phyloP scores from a whole-genome alignment of 1,140 invertebrate genomes.

The Bacillus rossius region DNA sequence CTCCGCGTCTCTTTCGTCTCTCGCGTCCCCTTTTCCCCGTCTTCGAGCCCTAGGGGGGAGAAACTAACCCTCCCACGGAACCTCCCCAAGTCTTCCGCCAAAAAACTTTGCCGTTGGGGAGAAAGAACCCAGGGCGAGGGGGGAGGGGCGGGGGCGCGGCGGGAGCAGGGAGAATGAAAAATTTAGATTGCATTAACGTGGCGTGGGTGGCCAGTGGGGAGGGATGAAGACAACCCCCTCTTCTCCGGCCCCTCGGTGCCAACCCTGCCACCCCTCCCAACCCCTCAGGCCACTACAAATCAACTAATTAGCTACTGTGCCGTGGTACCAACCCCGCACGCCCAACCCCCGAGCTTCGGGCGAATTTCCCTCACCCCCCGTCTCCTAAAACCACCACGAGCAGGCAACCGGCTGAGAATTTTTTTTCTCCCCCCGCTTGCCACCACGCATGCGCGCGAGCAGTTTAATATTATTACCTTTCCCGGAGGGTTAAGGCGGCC shows the following conservation, averaged over 20 bases:
- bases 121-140: neutral
- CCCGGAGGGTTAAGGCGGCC: too few species aligned
- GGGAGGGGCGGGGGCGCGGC: neutral
- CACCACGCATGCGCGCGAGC: too few species aligned
- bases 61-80: neutral
- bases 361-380: too few species aligned
- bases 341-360: too few species aligned
- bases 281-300: slow-evolving; percentile 19
- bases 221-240: too few species aligned
- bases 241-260: too few species aligned
- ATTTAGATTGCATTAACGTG: slow-evolving; percentile 24
- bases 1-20: too few species aligned
- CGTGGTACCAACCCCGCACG: neutral
- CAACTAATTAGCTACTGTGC: slow-evolving; percentile 21
- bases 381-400: too few species aligned
- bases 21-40: neutral
- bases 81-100: slow-evolving; percentile 33
- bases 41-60: neutral
- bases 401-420: too few species aligned
- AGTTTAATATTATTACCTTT: too few species aligned
- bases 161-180: slow-evolving; percentile 25
- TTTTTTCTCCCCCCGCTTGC: too few species aligned
- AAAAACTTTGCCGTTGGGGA: slow-evolving; percentile 28
- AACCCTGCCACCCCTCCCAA: neutral
- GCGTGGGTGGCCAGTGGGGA: neutral